These are phyloP conservation scores for Meteorus sp. DNA, from an alignment of 1,140 invertebrate species.

Conservation along the genomic window DNA sequence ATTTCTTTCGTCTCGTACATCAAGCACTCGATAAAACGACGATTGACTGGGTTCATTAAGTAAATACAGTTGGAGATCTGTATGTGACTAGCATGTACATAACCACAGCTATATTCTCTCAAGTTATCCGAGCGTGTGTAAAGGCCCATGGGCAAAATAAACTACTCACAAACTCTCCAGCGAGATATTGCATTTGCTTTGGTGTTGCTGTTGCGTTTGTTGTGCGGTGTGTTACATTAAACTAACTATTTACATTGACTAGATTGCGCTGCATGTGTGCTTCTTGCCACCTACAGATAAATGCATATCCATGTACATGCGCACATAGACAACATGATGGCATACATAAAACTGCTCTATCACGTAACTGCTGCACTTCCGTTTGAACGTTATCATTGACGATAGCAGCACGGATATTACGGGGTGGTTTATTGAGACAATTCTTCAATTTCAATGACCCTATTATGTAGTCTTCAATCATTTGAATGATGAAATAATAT, in stretches of 20 bases:
- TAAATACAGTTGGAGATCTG: conserved; percentile 30
- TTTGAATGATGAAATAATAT: too few relatives aligned
- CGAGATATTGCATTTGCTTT: not conserved
- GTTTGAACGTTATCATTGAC: too few relatives aligned
- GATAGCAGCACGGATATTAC: too few relatives aligned
- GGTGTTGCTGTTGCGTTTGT: not conserved
- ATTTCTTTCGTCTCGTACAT: conserved; percentile 23
- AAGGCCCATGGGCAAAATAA: conserved; percentile 37
- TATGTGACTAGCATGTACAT: too few relatives aligned
- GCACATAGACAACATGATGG: not conserved
- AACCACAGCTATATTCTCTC: not conserved
- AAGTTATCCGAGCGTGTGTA: conserved; percentile 20
- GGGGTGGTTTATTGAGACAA: too few relatives aligned
- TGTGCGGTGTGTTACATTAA: not conserved
- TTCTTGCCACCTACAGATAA: conserved; percentile 13
- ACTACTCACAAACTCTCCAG: conserved; percentile 21
- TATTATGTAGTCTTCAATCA: too few relatives aligned
- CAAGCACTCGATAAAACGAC: conserved; percentile 36
- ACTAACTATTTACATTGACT: conserved; percentile 11
- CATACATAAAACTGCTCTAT: too few relatives aligned
- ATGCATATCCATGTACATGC: too few relatives aligned
- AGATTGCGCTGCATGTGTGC: conserved; percentile 10
- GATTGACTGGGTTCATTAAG: conserved; percentile 42
- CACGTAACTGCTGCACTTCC: too few relatives aligned
- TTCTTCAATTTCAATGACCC: too few relatives aligned